These are phyloP conservation scores for Lasioglossum marginatum DNA, from an alignment of 2,888 invertebrate species.

Conservation along the genomic window DNA sequence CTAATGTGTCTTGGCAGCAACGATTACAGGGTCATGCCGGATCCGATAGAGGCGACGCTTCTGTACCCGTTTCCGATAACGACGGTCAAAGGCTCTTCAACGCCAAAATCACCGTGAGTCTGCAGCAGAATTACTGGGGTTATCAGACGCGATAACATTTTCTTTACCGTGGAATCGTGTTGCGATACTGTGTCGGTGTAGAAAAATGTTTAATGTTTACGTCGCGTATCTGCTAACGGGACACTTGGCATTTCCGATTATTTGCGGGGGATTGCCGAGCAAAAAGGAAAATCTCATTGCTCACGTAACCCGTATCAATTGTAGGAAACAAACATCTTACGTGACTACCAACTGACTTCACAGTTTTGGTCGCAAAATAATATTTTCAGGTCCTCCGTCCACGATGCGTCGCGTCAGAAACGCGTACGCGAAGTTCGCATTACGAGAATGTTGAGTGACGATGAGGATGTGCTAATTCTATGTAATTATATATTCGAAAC, in stretches of 20 bases:
- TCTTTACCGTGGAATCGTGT: neutral
- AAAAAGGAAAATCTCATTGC: neutral
- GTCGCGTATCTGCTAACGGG: neutral
- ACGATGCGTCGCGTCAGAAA: no score
- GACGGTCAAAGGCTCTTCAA: neutral
- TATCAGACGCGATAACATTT: neutral
- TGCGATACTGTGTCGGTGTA: neutral
- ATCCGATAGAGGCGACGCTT: neutral
- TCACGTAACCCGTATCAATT: neutral
- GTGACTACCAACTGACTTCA: neutral
- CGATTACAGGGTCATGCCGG: constrained; percentile 10
- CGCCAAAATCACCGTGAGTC: neutral
- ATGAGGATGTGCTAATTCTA: no score
- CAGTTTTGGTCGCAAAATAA: no score
- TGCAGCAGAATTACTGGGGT: neutral
- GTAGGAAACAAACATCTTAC: neutral
- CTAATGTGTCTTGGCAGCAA: constrained; percentile 10
- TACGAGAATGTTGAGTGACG: no score
- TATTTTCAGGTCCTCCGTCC: no score
- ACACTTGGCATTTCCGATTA: neutral
- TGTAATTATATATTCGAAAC: no score
- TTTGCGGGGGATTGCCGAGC: neutral
- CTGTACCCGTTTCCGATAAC: neutral
- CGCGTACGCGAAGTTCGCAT: no score
- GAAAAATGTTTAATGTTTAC: neutral